A percentile compares a stretch with the other conserved stretches of the same genome.
Conservation (phyloP, 2,888 invertebrate species). For the Mantis religiosa region DNA sequence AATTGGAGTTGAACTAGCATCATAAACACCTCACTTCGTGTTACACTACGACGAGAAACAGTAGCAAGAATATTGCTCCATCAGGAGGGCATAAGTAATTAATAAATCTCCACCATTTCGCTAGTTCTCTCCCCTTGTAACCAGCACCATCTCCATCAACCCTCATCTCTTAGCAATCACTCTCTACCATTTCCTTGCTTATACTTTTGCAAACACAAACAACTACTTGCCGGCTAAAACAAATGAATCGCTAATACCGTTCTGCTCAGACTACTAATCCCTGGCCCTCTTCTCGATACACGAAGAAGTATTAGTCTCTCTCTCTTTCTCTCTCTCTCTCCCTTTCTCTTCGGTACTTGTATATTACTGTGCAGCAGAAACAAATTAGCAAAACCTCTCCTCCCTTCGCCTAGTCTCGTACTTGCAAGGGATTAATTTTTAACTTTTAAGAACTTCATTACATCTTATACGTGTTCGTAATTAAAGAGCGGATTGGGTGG, state of each 20-base stretch:
- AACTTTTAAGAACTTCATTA: constrained; percentile 31
- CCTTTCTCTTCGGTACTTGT: background rate
- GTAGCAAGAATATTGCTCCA: background rate
- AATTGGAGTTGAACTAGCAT: too few species aligned
- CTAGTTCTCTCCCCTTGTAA: background rate
- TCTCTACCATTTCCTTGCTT: constrained; percentile 18
- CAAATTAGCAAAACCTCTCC: constrained; percentile 28
- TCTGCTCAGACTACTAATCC: constrained; percentile 24
- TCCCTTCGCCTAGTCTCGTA: constrained; percentile 4
- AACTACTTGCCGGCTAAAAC: constrained; percentile 32
- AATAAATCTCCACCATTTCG: background rate
- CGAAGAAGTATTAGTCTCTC: constrained; percentile 11
- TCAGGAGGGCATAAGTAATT: background rate
- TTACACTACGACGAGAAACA: background rate
- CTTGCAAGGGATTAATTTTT: constrained; percentile 29
- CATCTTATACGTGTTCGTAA: constrained; percentile 29
- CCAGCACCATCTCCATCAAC: background rate
- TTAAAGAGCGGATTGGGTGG: constrained; percentile 22
- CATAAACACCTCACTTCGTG: too few species aligned
- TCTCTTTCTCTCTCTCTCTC: background rate
- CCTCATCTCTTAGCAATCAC: background rate
- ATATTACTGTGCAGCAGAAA: constrained; percentile 10
- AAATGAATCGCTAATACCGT: constrained; percentile 30
- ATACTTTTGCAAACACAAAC: constrained; percentile 39
- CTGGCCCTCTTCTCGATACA: constrained; percentile 21